Percentiles rank a stretch among this genome's conserved stretches.
These are phyloP conservation scores for Sturnus vulgaris DNA, from an alignment of 2,113 vertebrate genomes.

Conservation along the genomic window DNA sequence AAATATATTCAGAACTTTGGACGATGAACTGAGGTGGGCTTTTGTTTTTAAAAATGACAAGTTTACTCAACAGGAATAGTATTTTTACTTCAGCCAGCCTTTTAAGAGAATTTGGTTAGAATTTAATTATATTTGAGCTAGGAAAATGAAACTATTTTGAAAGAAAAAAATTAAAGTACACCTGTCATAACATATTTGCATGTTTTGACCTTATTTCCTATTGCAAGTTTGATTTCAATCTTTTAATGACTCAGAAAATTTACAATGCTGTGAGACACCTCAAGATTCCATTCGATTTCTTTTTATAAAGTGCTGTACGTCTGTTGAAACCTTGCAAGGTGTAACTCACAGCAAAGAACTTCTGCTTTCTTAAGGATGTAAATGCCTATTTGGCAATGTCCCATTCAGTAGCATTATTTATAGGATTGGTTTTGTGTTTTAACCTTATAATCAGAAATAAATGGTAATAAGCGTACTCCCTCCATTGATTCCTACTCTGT, in stretches of 20 bases:
- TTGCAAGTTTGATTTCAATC: background rate
- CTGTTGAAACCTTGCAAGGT: background rate
- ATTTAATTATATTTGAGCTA: background rate
- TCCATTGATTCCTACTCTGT: background rate
- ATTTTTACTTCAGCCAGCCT: background rate
- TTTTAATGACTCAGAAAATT: background rate
- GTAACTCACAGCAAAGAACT: background rate
- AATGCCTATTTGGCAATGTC: background rate
- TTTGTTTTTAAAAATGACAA: background rate
- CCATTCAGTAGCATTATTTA: background rate
- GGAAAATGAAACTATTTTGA: background rate
- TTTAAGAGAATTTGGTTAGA: background rate
- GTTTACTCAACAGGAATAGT: background rate
- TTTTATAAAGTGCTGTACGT: background rate
- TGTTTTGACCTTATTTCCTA: background rate
- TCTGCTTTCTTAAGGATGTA: background rate
- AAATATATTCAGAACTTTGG: background rate
- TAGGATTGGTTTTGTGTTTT: background rate
- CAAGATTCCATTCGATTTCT: background rate
- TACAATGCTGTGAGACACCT: background rate
- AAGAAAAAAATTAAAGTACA: background rate
- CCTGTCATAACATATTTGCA: background rate
- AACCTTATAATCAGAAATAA: background rate
- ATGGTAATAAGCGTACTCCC: accelerated
- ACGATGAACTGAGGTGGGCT: background rate